phyloP scores from a whole-genome alignment of 2,113 vertebrate genomes.

The Laterallus jamaicensis region DNA sequence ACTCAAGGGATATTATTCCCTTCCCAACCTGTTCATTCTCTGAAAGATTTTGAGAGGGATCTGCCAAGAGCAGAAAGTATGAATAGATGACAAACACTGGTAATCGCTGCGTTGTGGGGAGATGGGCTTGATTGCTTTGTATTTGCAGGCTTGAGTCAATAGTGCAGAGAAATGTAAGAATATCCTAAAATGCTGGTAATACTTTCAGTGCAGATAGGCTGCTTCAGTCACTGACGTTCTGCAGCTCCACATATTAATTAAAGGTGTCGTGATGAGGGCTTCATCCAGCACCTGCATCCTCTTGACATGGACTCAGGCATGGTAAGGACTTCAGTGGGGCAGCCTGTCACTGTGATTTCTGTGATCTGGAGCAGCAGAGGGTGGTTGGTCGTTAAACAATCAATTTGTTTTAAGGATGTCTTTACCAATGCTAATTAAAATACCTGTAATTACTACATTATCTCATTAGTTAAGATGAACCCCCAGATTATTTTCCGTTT shows the following conservation, averaged over 20 bases:
- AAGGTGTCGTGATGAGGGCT: neutral
- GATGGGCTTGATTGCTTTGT: neutral
- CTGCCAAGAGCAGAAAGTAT: neutral
- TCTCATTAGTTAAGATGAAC: conserved; percentile 57
- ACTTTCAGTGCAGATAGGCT: neutral
- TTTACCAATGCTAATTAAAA: conserved; percentile 49
- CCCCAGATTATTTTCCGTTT: conserved; percentile 85
- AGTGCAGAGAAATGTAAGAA: neutral
- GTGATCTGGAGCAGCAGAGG: neutral
- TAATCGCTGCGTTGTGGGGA: neutral
- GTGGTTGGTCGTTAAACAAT: neutral
- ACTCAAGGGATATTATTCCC: neutral
- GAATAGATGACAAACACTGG: neutral
- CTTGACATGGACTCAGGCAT: neutral
- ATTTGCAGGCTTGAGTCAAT: neutral
- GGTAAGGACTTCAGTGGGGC: neutral
- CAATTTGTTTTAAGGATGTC: neutral
- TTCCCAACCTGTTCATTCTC: neutral
- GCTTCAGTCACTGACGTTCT: neutral
- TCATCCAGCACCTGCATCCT: neutral
- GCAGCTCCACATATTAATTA: neutral
- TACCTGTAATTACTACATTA: conserved; percentile 51
- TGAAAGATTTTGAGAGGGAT: neutral
- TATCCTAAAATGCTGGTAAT: neutral
- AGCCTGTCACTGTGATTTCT: neutral